These are phyloP conservation scores for Channa argus DNA, from an alignment of 2,113 vertebrate species.

Conservation along the genomic window DNA sequence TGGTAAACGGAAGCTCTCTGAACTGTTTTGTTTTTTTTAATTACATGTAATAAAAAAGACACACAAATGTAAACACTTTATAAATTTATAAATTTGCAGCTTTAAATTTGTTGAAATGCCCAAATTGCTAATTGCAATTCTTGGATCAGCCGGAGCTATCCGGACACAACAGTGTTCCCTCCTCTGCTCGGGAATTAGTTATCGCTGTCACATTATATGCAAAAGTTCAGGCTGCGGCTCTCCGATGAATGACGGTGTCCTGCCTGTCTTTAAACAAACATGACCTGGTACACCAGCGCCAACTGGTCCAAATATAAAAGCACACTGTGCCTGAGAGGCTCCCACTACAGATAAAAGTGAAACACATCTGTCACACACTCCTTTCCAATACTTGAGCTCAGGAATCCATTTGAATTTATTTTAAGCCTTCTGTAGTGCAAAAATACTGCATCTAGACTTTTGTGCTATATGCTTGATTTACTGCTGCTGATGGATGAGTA, in stretches of 20 bases:
- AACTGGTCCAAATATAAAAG: conserved; percentile 36
- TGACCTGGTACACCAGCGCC: conserved; percentile 30
- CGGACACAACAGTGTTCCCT: conserved; percentile 9
- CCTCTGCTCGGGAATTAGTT: conserved; percentile 14
- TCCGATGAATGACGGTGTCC: conserved; percentile 23
- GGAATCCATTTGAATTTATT: conserved; percentile 8
- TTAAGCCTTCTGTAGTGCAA: background rate
- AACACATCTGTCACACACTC: conserved; percentile 15
- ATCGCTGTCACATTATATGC: conserved; percentile 32
- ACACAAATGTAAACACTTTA: background rate
- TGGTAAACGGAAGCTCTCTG: too few species aligned
- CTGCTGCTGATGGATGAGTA: conserved; percentile 2
- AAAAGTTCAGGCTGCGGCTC: background rate
- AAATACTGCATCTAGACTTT: background rate
- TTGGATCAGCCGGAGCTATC: conserved; percentile 1
- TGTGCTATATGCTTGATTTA: conserved; percentile 11
- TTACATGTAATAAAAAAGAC: background rate
- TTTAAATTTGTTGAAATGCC: conserved; percentile 5
- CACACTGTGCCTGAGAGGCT: conserved; percentile 10
- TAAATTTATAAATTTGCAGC: conserved; percentile 3
- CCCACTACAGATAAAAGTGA: conserved; percentile 20
- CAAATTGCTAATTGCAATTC: background rate
- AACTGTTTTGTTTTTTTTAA: too few species aligned
- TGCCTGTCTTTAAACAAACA: conserved; percentile 62
- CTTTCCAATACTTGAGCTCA: conserved; percentile 17